Base-by-base conservation (phyloP, 1,140 invertebrate genomes). In the Platyscapa corneri region DNA sequence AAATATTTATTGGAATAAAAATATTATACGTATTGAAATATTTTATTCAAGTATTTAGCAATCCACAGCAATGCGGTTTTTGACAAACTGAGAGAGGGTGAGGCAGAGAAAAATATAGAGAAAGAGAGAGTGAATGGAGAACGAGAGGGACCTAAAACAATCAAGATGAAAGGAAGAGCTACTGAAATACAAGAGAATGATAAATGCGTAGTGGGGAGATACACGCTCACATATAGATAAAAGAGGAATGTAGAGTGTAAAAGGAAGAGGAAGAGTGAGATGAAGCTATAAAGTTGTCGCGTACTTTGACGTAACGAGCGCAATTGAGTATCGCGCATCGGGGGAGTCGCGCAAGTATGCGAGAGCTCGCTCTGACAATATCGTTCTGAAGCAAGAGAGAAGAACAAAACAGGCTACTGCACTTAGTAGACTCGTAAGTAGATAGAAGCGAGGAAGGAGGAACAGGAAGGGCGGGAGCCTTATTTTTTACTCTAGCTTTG, bases 271-370 rank as follows among this genome's bases (percentile, higher is more conserved):
- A 76, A 77, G 56, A 83, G 60, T 10, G 60, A 77, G 82, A 76
- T 12, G 3, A 78, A 42, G 46, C 3, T 37, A 84, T 81, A 27
- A 82, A 86, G 84, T 86, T 78, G 84, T 86, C 80, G 80, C 84
- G 84, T 76, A 82, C 84, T 85, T 85, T 85, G 84, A 85, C 84
- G 67, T 85, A 85, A 85, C 84, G 78, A 85, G 84, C 67, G 78
- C 84, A 85, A 85, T 85, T 82, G 84, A 85, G 84, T 76, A 76
- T 85, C 49, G 70, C 65, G 39, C 86, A 64, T 86, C 65, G 85
- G 82, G 30, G 85, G 85, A 70, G 75, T 34, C 64, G 46, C 74
- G 74, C 82, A 86, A 86, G 80, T 81, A 89, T 42, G 46, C 76
- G 56, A 89, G 78, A 30, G 82, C 23, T 83, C 79, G 27, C 79